These are phyloP conservation scores for Tychaedon coryphoeus DNA, from an alignment of 2,113 vertebrate genomes.

Conservation along the genomic window DNA sequence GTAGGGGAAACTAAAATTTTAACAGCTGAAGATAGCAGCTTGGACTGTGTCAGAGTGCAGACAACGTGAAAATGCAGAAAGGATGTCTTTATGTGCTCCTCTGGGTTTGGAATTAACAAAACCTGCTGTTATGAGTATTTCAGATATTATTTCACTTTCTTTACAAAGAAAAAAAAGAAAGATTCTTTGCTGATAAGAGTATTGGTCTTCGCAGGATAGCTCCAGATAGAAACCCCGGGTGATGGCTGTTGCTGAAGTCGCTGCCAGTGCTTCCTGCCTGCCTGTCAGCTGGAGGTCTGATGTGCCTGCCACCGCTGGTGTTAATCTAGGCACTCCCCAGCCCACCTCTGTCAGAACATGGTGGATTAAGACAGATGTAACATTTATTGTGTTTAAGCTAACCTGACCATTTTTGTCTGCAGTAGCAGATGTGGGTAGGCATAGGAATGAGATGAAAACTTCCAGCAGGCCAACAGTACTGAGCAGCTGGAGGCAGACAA, in stretches of 20 bases:
- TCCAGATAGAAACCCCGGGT: background rate
- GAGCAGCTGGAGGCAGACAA: background rate
- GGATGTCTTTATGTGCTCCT: accelerated
- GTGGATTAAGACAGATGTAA: background rate
- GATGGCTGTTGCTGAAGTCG: accelerated
- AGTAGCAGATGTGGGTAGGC: background rate
- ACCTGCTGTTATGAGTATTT: background rate
- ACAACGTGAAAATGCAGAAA: background rate
- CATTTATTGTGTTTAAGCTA: background rate
- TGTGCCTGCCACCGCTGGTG: background rate
- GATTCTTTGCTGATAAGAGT: accelerated
- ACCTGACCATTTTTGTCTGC: background rate
- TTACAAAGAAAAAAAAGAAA: background rate
- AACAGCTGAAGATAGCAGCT: accelerated
- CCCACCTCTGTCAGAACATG: background rate
- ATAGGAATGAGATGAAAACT: background rate
- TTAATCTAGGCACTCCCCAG: background rate
- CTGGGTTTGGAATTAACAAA: background rate
- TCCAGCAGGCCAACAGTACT: background rate
- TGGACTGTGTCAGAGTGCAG: background rate
- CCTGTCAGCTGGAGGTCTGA: background rate
- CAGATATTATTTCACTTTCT: background rate
- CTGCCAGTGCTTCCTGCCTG: background rate
- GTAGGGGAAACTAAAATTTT: background rate
- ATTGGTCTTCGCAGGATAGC: background rate